Percentiles rank a stretch among this genome's conserved stretches.
These are phyloP conservation scores for Wiebesia pumilae DNA, from an alignment of 1,140 invertebrate genomes.

Conservation along the genomic window DNA sequence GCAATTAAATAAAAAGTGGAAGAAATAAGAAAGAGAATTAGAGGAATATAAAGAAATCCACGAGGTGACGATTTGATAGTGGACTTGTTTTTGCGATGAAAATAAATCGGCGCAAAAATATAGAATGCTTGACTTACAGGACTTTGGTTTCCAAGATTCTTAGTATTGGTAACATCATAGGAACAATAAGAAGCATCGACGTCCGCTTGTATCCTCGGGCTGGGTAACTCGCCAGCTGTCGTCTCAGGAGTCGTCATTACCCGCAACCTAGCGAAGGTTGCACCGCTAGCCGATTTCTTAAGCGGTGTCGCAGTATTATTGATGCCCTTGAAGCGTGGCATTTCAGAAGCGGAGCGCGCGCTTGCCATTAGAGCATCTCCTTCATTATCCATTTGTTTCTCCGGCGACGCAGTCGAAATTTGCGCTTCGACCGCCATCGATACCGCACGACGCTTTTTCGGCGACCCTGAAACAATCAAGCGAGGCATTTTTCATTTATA, in stretches of 20 bases:
- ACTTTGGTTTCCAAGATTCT: constrained; percentile 72
- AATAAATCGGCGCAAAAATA: neutral
- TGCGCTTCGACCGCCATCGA: constrained; percentile 75
- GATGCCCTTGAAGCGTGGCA: constrained; percentile 65
- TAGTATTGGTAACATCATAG: constrained; percentile 71
- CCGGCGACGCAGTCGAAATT: constrained; percentile 63
- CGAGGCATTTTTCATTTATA: neutral
- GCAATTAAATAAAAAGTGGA: too few species aligned
- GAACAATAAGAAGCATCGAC: constrained; percentile 78
- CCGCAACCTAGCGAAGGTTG: constrained; percentile 70
- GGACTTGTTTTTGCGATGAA: neutral
- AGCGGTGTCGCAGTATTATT: constrained; percentile 67
- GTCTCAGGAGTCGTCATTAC: constrained; percentile 67
- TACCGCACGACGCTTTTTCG: constrained; percentile 76
- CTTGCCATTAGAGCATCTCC: constrained; percentile 75
- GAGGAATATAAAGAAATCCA: neutral
- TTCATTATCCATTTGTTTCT: constrained; percentile 75
- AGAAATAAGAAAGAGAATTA: too few species aligned
- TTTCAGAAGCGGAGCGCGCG: constrained; percentile 72
- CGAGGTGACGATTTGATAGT: neutral
- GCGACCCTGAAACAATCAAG: constrained; percentile 65
- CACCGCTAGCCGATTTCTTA: constrained; percentile 70
- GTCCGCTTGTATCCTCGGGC: constrained; percentile 77
- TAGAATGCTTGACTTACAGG: constrained; percentile 61
- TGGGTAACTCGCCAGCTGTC: constrained; percentile 72